These are phyloP conservation scores for Fratercula arctica DNA, from an alignment of 2,797 vertebrate species.

Conservation along the genomic window DNA sequence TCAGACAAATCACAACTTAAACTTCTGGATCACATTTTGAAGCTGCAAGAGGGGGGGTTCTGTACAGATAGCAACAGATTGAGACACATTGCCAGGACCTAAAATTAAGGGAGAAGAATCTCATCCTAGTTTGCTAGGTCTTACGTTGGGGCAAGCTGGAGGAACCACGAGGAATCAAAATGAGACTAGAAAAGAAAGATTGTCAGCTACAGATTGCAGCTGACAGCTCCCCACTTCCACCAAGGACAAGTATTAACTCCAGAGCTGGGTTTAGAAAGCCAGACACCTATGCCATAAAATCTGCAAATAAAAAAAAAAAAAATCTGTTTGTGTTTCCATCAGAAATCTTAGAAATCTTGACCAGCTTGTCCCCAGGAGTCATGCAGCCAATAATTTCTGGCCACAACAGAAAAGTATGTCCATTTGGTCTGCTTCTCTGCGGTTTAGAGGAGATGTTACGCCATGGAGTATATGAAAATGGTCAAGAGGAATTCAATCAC, in stretches of 20 bases:
- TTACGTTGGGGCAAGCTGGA: neutral
- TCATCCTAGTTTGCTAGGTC: neutral
- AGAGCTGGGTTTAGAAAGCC: neutral
- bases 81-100: neutral
- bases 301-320: neutral
- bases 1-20: neutral
- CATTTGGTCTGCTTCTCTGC: neutral
- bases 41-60: neutral
- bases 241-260: neutral
- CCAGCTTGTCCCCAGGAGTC: neutral
- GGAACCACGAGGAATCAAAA: neutral
- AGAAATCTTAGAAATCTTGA: neutral
- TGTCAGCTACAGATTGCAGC: neutral
- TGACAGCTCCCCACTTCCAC: neutral
- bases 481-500: neutral
- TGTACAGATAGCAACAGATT: neutral
- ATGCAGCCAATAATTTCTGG: neutral
- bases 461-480: fast-evolving
- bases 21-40: neutral
- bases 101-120: neutral
- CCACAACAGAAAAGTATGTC: neutral
- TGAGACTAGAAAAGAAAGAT: neutral
- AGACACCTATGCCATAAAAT: neutral
- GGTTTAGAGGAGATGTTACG: neutral
- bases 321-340: neutral